phyloP scores from a whole-genome alignment of 2,888 invertebrate species.

The Xestobium rufovillosum region DNA sequence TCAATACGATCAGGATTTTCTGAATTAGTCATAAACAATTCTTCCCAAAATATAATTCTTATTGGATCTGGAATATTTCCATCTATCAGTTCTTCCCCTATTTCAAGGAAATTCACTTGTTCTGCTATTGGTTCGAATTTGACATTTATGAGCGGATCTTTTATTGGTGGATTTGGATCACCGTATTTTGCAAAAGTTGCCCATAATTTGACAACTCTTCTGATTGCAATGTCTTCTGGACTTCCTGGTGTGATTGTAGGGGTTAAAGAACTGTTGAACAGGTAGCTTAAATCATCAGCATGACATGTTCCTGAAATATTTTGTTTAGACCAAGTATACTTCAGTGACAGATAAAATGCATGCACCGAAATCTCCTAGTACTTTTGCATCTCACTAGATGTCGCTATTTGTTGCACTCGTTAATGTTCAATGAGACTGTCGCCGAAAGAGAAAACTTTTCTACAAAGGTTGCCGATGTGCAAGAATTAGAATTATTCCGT shows the following conservation, averaged over 20 bases:
- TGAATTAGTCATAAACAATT: too few relatives aligned
- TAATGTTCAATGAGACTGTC: too few relatives aligned
- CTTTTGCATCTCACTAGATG: too few relatives aligned
- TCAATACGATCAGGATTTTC: too few relatives aligned
- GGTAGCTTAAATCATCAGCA: neutral
- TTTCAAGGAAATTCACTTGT: slow-evolving; percentile 23
- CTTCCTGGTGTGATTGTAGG: neutral
- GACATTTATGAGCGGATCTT: slow-evolving; percentile 15
- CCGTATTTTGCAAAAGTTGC: slow-evolving; percentile 3
- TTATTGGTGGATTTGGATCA: neutral
- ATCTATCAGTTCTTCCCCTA: slow-evolving; percentile 23
- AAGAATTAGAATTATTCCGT: too few relatives aligned
- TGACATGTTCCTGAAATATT: neutral
- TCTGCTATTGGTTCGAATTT: slow-evolving; percentile 20
- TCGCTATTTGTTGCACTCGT: too few relatives aligned
- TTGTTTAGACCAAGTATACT: neutral
- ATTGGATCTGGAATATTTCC: slow-evolving; percentile 23
- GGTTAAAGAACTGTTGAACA: slow-evolving; percentile 1
- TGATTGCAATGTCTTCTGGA: neutral
- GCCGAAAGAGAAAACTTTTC: too few relatives aligned
- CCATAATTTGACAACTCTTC: neutral
- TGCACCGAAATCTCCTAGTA: too few relatives aligned
- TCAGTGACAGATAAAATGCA: neutral
- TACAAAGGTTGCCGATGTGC: too few relatives aligned
- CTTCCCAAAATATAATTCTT: slow-evolving; percentile 29